Conservation (phyloP, 2,797 vertebrate species). For the Graptemys geographica region DNA sequence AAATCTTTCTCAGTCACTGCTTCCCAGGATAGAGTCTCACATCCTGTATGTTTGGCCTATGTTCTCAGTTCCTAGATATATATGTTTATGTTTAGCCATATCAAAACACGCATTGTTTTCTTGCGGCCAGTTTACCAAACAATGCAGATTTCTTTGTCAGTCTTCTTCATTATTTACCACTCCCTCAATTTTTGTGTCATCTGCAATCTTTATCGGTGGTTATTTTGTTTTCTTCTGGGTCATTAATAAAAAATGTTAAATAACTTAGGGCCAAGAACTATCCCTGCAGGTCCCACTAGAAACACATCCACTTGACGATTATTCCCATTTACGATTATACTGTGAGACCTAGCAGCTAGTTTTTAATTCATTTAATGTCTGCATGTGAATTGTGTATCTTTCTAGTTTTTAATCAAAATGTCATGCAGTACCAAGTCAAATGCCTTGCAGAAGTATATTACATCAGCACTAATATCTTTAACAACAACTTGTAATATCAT, state of each 20-base stretch:
- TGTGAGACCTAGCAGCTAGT: background rate
- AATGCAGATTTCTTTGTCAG: background rate
- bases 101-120: background rate
- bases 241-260: background rate
- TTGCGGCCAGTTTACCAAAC: background rate
- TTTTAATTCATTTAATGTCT: background rate
- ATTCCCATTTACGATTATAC: background rate
- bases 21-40: background rate
- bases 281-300: background rate
- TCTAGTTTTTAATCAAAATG: background rate
- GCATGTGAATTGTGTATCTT: background rate
- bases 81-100: background rate
- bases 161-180: background rate
- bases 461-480: too few species aligned
- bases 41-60: background rate
- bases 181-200: background rate
- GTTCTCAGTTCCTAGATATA: background rate
- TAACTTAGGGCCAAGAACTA: background rate
- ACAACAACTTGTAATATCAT: too few species aligned
- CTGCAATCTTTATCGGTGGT: background rate
- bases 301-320: background rate
- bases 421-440: background rate
- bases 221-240: background rate
- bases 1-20: background rate
- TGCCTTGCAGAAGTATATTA: too few species aligned